Evolutionary conservation across 2,113 vertebrate genomes (phyloP).

Genomic region (Caracal caracal): DNA sequence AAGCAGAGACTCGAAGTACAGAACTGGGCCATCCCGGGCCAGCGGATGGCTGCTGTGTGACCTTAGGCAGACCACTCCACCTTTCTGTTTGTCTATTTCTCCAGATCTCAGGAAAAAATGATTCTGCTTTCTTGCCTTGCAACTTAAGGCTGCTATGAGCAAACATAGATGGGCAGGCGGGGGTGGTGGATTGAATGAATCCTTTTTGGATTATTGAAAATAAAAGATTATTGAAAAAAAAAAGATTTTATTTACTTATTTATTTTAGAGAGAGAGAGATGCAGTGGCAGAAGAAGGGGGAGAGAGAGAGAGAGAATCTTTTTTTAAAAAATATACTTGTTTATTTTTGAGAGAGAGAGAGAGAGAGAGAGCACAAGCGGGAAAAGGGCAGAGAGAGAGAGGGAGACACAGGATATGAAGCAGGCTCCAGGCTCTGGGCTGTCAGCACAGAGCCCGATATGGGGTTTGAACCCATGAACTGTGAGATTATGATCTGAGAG

Average conservation of each 20-base stretch:
- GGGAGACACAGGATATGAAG: neutral
- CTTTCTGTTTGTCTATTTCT: neutral
- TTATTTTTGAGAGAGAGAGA: neutral
- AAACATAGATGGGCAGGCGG: rapidly evolving
- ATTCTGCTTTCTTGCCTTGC: neutral
- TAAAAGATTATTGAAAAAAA: neutral
- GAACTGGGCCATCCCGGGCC: neutral
- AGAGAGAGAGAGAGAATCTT: neutral
- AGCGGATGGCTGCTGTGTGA: neutral
- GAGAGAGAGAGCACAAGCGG: neutral
- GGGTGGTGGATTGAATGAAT: neutral
- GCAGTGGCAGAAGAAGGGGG: neutral
- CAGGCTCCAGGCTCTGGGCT: too few relatives aligned
- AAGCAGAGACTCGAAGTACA: neutral
- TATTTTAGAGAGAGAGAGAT: neutral
- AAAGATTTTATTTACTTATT: neutral
- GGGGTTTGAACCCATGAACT: too few relatives aligned
- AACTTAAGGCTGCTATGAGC: neutral
- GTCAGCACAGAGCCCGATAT: too few relatives aligned
- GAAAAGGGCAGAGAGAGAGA: neutral
- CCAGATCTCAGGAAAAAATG: neutral
- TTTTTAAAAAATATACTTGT: too few relatives aligned
- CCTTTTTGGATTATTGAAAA: neutral
- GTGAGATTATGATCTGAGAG: too few relatives aligned
- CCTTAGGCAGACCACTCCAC: rapidly evolving